phyloP scores from a whole-genome alignment of 2,113 vertebrate genomes.

The Semnopithecus entellus region DNA sequence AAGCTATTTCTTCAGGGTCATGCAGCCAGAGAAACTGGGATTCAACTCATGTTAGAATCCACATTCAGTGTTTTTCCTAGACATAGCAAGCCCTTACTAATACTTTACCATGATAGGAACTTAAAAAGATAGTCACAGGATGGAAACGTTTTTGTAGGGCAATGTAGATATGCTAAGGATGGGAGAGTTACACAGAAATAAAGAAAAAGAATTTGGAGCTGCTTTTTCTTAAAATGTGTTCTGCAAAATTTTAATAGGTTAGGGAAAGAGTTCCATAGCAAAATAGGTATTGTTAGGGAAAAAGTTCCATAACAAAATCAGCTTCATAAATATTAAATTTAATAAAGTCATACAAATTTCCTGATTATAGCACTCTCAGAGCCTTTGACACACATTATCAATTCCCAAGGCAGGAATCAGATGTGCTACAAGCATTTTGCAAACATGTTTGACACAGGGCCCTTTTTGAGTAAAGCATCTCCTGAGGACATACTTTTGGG shows the following conservation, averaged over 20 bases:
- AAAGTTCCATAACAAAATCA: not conserved
- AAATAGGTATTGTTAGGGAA: not conserved
- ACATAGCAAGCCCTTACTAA: not conserved
- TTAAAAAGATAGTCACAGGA: not conserved
- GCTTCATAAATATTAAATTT: slow-evolving; percentile 10
- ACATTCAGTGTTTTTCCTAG: not conserved
- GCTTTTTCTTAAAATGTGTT: not conserved
- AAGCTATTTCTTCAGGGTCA: not conserved
- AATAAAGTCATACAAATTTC: not conserved
- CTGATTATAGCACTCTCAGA: not conserved
- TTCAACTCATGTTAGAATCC: not conserved
- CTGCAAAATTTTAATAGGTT: not conserved
- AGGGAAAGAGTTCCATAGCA: not conserved
- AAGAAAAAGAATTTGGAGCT: not conserved
- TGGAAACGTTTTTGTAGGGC: not conserved
- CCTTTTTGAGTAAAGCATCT: not conserved
- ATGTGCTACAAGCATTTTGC: not conserved
- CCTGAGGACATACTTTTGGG: not conserved
- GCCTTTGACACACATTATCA: not conserved
- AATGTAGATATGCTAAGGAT: not conserved
- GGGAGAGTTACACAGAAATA: not conserved
- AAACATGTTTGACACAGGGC: not conserved
- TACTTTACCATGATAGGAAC: not conserved
- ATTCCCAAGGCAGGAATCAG: not conserved
- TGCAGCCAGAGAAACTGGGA: not conserved